Conservation (phyloP, 1,140 invertebrate species). For the Drosophila watanabei region DNA sequence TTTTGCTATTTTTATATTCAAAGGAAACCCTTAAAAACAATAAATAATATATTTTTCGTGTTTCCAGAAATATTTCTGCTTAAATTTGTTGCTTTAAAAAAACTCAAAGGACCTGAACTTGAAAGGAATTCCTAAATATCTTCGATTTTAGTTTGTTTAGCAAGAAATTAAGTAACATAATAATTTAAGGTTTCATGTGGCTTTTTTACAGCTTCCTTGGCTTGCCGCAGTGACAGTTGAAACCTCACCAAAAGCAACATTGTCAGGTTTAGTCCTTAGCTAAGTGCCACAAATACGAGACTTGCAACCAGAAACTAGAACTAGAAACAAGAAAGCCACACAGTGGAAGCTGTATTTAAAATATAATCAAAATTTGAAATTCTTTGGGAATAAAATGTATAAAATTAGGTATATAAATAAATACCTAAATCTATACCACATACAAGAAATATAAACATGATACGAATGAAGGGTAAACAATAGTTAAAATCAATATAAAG, state of each 20-base stretch:
- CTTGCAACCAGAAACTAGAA: background rate
- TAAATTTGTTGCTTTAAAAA: background rate
- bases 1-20: background rate
- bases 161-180: background rate
- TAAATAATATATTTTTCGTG: background rate
- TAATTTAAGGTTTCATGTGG: background rate
- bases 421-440: too few relatives aligned
- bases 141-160: background rate
- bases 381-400: background rate
- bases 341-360: background rate
- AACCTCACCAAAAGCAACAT: constrained; percentile 7
- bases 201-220: constrained; percentile 1
- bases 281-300: background rate
- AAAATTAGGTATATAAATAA: background rate
- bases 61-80: background rate
- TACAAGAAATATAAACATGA: too few relatives aligned
- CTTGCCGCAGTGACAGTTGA: constrained; percentile 6
- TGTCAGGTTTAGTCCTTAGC: constrained; percentile 15
- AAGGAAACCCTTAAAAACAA: background rate
- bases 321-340: background rate
- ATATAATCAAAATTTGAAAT: background rate
- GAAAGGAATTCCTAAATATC: background rate
- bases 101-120: background rate
- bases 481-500: too few relatives aligned
- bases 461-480: too few relatives aligned